A percentile compares a stretch with the other conserved stretches of the same genome.
Conservation (phyloP, 2,797 vertebrate genomes). For the Xiphophorus birchmanni region DNA sequence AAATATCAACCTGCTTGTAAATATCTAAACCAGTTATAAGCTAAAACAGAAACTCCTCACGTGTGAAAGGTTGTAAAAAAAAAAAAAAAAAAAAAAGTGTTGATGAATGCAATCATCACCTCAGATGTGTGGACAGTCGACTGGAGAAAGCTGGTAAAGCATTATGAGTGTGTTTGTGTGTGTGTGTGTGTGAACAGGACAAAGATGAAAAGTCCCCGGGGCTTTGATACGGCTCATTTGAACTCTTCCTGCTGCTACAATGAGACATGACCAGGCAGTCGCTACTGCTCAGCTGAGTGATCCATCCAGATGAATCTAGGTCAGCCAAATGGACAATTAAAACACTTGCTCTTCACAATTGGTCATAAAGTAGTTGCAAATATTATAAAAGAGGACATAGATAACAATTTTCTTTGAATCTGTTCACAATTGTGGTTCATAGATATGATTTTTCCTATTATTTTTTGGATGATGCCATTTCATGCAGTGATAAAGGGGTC, state of each 20-base stretch:
- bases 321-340: not conserved
- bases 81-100: slow-evolving; percentile 20
- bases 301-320: not conserved
- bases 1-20: not conserved
- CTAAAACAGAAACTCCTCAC: not conserved
- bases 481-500: no score
- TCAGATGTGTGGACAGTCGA: not conserved
- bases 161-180: not conserved
- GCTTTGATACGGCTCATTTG: slow-evolving; percentile 19
- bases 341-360: not conserved
- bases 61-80: not conserved
- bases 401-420: not conserved
- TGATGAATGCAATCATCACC: slow-evolving; percentile 27
- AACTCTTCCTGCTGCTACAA: slow-evolving; percentile 17
- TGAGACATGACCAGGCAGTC: slow-evolving; percentile 14
- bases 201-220: slow-evolving; percentile 3
- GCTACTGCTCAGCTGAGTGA: not conserved
- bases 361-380: not conserved
- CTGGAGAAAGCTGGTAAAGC: not conserved
- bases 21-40: not conserved
- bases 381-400: not conserved
- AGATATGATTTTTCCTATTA: not conserved
- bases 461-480: not conserved
- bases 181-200: not conserved
- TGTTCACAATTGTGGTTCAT: not conserved